Evolutionary conservation across 2,888 invertebrate species (phyloP), one percentile per base, ranked within the genome.

Genomic region (Euplagia quadripunctaria): DNA sequence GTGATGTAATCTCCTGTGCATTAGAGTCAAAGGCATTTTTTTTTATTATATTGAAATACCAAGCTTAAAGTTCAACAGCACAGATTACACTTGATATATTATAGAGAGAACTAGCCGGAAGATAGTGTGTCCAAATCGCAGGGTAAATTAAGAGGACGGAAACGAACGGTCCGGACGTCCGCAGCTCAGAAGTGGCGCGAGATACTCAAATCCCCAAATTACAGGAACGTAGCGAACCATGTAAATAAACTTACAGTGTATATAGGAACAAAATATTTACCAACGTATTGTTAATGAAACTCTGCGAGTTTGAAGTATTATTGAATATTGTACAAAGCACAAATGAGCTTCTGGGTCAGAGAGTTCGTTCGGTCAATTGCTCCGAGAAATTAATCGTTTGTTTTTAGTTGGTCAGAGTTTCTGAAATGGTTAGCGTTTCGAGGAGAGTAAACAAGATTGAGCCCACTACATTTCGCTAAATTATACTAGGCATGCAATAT

Each of bases 131-230:
- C 80, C 76, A 74, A 80, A 82, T 82, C 77, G 74, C 77, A 52
- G 76, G 79, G 85, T 81, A 83, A 83, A 85, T 85, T 85, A 85
- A 78, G 75, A 74, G 82, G 84, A 80, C 82, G 85, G 81, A 85
- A 80, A 81, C 80, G 78, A 72, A 77, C 75, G 72, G 75, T 68
- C 79, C 85, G 85, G 85, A 85, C 68, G 68, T 85, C 85, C 85
- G 81, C 43, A 75, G 73, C 79, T 75, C 79, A 77, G 76, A 80
- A 85, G 80, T 83, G 77, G 78, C 72, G 77, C 79, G 79, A 82
- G 76, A 84, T 78, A 84, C 76, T 84, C 83, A 82, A 84, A 84
- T 84, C 77, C 79, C 58, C 75, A 84, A 82, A 83, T 83, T 79
- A 84, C 81, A 79, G 73, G 74, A 77, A 68, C 66, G 69, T 72